A percentile compares a stretch with the other conserved stretches of the same genome.
These are phyloP conservation scores for Drosophila neutralis DNA, from an alignment of 2,888 invertebrate genomes.

Conservation along the genomic window DNA sequence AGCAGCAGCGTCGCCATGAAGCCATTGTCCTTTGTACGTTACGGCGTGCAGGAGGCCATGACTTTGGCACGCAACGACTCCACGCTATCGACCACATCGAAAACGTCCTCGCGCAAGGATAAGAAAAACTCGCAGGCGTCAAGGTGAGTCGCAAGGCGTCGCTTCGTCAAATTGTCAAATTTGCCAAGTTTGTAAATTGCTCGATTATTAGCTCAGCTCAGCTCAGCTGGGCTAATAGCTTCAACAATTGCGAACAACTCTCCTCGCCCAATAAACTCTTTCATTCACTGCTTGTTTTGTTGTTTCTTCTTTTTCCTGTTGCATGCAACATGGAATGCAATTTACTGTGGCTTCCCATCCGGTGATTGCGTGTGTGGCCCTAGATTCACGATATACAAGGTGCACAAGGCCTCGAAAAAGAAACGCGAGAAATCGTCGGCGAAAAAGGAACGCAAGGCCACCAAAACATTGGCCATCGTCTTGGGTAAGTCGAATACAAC, in stretches of 20 bases:
- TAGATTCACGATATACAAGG: constrained; percentile 96
- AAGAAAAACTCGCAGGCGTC: constrained; percentile 85
- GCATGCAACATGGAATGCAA: constrained; percentile 44
- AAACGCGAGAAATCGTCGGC: constrained; percentile 97
- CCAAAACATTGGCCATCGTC: constrained; percentile 99
- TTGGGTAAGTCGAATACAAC: constrained; percentile 89
- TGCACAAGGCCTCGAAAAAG: constrained; percentile 97
- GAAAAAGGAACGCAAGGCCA: constrained; percentile 98
- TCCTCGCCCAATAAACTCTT: neutral
- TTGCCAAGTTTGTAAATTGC: constrained; percentile 49
- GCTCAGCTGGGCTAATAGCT: constrained; percentile 20
- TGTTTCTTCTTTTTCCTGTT: constrained; percentile 4
- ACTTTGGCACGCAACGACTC: constrained; percentile 85
- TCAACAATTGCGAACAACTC: neutral
- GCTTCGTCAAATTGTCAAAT: constrained; percentile 23
- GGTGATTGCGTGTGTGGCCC: constrained; percentile 36
- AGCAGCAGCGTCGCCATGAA: constrained; percentile 88
- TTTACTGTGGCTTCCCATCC: constrained; percentile 52
- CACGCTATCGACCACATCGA: constrained; percentile 87
- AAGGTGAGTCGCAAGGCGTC: constrained; percentile 79
- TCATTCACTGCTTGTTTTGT: constrained; percentile 9
- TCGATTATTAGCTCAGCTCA: constrained; percentile 51
- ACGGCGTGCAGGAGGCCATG: constrained; percentile 85
- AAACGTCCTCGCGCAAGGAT: constrained; percentile 85
- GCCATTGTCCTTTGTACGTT: constrained; percentile 84